Conservation (phyloP, 2,888 invertebrate genomes). For the Cenopis cana region DNA sequence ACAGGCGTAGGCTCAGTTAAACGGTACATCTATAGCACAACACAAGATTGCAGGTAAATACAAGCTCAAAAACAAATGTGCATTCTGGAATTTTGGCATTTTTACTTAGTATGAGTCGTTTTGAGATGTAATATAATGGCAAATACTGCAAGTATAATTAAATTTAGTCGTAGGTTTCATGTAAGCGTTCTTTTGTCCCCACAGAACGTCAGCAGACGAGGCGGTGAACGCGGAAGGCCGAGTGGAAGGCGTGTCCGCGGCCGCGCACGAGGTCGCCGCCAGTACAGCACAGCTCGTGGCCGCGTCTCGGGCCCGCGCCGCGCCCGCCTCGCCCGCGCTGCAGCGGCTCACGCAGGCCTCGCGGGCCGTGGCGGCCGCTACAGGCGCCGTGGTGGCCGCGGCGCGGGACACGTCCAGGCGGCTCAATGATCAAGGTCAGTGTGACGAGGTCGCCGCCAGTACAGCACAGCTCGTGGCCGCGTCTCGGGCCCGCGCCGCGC, state of each 20-base stretch:
- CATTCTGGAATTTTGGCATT: no score
- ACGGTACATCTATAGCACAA: no score
- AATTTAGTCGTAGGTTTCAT: no score
- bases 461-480: no score
- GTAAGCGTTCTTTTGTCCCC: not conserved
- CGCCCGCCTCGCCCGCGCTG: constrained; percentile 91
- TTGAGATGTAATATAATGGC: no score
- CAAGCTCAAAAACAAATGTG: no score
- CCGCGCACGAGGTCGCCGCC: constrained; percentile 96
- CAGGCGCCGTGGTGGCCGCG: constrained; percentile 96
- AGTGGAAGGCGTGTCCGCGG: constrained; percentile 96
- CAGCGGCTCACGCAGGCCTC: constrained; percentile 94
- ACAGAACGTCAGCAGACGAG: constrained; percentile 95
- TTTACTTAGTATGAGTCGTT: no score
- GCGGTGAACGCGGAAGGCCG: constrained; percentile 94
- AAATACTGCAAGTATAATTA: no score
- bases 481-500: no score
- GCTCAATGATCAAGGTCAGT: constrained; percentile 91
- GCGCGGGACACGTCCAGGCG: constrained; percentile 95
- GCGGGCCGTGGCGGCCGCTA: constrained; percentile 94
- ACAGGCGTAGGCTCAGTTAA: no score
- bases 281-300: constrained; percentile 95
- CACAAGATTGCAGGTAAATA: no score
- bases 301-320: constrained; percentile 97
- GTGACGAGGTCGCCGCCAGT: no score